Conservation (phyloP, 2,113 vertebrate genomes). For the Stictonetta naevosa region DNA sequence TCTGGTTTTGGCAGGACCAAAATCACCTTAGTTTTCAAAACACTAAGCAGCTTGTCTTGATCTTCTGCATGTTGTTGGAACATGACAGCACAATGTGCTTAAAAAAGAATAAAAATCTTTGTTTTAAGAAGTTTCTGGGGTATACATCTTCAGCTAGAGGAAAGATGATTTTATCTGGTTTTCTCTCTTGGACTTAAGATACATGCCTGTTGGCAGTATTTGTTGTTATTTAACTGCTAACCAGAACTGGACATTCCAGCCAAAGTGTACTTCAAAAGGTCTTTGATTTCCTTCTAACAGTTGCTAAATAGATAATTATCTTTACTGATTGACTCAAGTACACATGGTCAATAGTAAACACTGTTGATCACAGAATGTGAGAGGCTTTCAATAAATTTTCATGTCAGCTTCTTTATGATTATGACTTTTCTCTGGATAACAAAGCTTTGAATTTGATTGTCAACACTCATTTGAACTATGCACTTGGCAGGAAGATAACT, state of each 20-base stretch:
- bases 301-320: not conserved
- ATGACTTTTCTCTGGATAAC: not conserved
- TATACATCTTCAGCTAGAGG: not conserved
- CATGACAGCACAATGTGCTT: not conserved
- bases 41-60: not conserved
- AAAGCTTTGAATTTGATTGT: conserved; percentile 17
- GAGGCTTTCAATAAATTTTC: not conserved
- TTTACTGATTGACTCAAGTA: not conserved
- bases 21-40: not conserved
- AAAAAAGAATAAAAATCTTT: accelerated
- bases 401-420: not conserved
- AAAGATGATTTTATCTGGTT: not conserved
- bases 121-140: accelerated
- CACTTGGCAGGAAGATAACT: not conserved
- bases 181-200: not conserved
- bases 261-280: not conserved
- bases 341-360: not conserved
- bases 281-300: not conserved
- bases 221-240: not conserved
- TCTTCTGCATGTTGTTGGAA: not conserved
- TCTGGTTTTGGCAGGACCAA: not conserved
- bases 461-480: conserved; percentile 24
- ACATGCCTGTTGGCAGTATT: not conserved
- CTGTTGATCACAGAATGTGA: not conserved
- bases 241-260: not conserved